Conservation (phyloP, 2,888 invertebrate genomes). For the Furcula furcula region DNA sequence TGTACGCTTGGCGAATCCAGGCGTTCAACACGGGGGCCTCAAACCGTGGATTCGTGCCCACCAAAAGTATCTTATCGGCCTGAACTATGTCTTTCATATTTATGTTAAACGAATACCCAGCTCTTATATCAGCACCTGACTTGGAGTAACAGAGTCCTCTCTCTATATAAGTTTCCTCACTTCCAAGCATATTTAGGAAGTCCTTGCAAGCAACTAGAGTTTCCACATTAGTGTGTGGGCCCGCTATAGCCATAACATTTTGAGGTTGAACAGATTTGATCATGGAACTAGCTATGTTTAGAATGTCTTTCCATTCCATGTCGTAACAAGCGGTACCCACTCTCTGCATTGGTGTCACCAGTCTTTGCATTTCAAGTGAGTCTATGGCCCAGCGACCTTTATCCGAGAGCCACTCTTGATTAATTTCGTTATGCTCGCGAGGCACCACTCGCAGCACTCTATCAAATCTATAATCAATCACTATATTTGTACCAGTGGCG, state of each 20-base stretch:
- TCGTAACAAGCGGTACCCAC: slow-evolving; percentile 86
- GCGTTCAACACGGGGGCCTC: slow-evolving; percentile 98
- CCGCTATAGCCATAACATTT: slow-evolving; percentile 66
- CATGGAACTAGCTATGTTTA: slow-evolving; percentile 85
- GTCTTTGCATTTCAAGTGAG: slow-evolving; percentile 96
- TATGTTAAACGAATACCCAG: slow-evolving; percentile 61
- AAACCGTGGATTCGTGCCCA: slow-evolving; percentile 98
- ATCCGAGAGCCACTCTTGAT: slow-evolving; percentile 99
- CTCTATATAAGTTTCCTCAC: slow-evolving; percentile 59
- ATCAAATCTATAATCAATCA: slow-evolving; percentile 56
- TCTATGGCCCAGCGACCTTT: slow-evolving; percentile 98
- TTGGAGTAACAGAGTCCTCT: slow-evolving; percentile 42
- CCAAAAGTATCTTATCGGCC: slow-evolving; percentile 93
- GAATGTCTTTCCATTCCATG: slow-evolving; percentile 96
- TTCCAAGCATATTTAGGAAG: slow-evolving; percentile 58
- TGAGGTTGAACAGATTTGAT: slow-evolving; percentile 83
- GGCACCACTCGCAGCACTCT: slow-evolving; percentile 63
- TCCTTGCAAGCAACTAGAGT: slow-evolving; percentile 68
- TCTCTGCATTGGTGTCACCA: slow-evolving; percentile 95
- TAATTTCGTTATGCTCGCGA: slow-evolving; percentile 77
- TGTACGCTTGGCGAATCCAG: slow-evolving; percentile 94
- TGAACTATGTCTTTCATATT: slow-evolving; percentile 87
- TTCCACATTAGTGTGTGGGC: slow-evolving; percentile 64
- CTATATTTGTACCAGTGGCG: slow-evolving; percentile 69
- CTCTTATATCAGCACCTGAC: slow-evolving; percentile 50